Conservation (phyloP, 2,888 invertebrate species). For the Callinectes sapidus region DNA sequence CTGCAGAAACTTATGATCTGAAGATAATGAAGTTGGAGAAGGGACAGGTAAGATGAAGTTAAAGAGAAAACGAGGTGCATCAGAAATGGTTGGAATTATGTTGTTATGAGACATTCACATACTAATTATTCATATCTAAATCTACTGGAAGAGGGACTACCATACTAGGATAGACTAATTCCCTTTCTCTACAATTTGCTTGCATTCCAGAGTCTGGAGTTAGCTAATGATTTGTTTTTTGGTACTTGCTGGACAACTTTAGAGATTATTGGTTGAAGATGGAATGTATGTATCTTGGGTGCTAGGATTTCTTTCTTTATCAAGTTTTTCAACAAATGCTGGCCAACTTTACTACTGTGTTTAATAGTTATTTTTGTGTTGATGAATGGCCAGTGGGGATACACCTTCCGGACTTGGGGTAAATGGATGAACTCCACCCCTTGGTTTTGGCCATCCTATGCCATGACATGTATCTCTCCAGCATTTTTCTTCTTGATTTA, state of each 20-base stretch:
- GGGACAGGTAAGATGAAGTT: constrained; percentile 74
- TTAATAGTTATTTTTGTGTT: neutral
- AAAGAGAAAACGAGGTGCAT: neutral
- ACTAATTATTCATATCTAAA: too few relatives aligned
- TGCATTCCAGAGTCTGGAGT: too few relatives aligned
- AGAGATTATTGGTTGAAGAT: too few relatives aligned
- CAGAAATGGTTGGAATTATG: neutral
- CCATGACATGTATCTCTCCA: constrained; percentile 49
- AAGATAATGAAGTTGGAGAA: constrained; percentile 88
- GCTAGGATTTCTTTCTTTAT: neutral
- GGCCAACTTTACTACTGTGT: neutral
- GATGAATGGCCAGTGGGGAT: constrained; percentile 35
- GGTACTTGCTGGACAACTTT: too few relatives aligned
- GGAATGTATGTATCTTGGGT: too few relatives aligned
- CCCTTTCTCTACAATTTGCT: too few relatives aligned
- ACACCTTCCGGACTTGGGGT: constrained; percentile 41
- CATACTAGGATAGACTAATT: too few relatives aligned
- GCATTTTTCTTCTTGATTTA: constrained; percentile 39
- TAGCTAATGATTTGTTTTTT: too few relatives aligned
- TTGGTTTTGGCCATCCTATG: constrained; percentile 58
- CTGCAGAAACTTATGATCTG: constrained; percentile 87
- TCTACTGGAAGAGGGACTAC: too few relatives aligned
- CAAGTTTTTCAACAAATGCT: neutral
- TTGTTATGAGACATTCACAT: too few relatives aligned
- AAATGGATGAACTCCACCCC: constrained; percentile 45